These are phyloP conservation scores for Rambutsinella grinnellia DNA, from an alignment of 2,888 invertebrate species.

Conservation along the genomic window DNA sequence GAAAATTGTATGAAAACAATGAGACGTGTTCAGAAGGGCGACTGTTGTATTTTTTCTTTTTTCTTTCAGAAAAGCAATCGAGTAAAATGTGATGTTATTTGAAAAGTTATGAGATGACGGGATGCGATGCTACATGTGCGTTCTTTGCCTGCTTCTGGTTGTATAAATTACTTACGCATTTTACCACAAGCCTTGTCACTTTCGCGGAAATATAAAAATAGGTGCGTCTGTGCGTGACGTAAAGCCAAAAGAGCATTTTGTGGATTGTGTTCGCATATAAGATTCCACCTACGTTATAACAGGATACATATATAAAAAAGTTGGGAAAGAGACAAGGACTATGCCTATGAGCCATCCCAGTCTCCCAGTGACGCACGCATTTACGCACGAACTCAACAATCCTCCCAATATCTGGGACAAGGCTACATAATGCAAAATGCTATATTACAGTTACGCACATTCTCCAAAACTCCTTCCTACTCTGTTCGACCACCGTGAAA, in stretches of 20 bases:
- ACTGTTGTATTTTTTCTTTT: too few relatives aligned
- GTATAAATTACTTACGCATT: not conserved
- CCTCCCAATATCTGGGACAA: slow-evolving; percentile 42
- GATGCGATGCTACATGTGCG: not conserved
- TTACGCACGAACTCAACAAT: slow-evolving; percentile 55
- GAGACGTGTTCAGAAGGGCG: too few relatives aligned
- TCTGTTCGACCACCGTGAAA: slow-evolving; percentile 1
- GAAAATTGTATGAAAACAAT: too few relatives aligned
- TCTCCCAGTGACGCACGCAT: slow-evolving; percentile 55
- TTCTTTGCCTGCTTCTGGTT: not conserved
- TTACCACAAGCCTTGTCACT: not conserved
- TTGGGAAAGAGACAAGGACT: not conserved
- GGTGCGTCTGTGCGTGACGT: slow-evolving; percentile 37
- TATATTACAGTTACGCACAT: slow-evolving; percentile 14
- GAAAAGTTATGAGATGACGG: too few relatives aligned
- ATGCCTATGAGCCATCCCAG: slow-evolving; percentile 40
- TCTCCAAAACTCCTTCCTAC: not conserved
- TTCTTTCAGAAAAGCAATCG: too few relatives aligned
- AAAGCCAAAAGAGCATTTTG: slow-evolving; percentile 17
- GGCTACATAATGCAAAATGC: slow-evolving; percentile 47
- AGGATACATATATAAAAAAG: too few relatives aligned
- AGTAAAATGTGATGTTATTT: too few relatives aligned
- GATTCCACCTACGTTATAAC: too few relatives aligned
- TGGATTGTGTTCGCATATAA: too few relatives aligned
- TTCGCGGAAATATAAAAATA: not conserved